Conservation (phyloP, 2,888 invertebrate genomes). For the Spialia ferax region DNA sequence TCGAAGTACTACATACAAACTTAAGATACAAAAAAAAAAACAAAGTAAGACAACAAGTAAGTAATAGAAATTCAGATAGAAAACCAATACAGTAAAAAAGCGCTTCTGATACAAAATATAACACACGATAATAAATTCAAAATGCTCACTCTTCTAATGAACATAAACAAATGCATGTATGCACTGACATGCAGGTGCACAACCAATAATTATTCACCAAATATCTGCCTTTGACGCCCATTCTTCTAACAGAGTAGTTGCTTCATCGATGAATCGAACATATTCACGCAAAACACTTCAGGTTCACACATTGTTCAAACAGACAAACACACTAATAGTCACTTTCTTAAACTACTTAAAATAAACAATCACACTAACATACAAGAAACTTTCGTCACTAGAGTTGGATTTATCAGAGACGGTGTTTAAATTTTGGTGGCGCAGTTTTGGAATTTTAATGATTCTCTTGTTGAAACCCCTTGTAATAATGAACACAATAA, state of each 20-base stretch:
- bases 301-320: slow-evolving; percentile 9
- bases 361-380: neutral
- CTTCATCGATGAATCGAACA: slow-evolving; percentile 28
- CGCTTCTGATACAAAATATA: neutral
- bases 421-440: neutral
- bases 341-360: no score
- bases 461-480: neutral
- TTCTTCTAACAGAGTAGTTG: slow-evolving; percentile 48
- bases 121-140: neutral
- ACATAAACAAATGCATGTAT: slow-evolving; percentile 7
- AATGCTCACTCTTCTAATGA: neutral
- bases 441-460: neutral
- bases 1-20: no score
- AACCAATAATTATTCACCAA: slow-evolving; percentile 63
- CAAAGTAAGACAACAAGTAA: no score
- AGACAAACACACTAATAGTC: neutral
- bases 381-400: neutral
- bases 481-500: neutral
- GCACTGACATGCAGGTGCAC: slow-evolving; percentile 19
- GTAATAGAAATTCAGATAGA: no score
- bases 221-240: slow-evolving; percentile 75
- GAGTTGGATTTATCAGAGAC: neutral
- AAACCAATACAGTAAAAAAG: neutral
- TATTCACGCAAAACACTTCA: slow-evolving; percentile 5
- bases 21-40: no score